These are phyloP conservation scores for Tachysurus fulvidraco DNA, from an alignment of 2,113 vertebrate species.

Conservation along the genomic window DNA sequence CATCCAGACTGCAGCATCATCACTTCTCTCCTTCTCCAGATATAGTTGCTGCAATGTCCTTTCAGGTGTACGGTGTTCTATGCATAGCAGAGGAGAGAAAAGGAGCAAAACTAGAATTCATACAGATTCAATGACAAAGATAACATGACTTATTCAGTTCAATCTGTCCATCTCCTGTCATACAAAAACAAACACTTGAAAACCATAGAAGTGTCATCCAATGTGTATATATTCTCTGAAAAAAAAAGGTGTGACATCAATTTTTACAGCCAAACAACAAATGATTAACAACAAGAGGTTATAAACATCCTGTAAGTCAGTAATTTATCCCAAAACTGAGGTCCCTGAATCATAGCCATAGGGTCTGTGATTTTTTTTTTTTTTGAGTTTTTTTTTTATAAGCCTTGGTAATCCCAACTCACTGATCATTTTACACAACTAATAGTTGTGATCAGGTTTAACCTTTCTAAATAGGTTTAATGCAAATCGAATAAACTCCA, in stretches of 20 bases:
- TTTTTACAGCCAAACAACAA: neutral
- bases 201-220: neutral
- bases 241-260: neutral
- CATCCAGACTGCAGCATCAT: conserved; percentile 13
- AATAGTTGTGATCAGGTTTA: neutral
- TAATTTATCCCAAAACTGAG: neutral
- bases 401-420: neutral
- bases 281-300: neutral
- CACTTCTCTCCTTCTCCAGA: conserved; percentile 16
- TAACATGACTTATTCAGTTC: neutral
- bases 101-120: neutral
- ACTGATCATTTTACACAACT: neutral
- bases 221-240: neutral
- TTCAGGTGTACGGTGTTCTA: conserved; percentile 12
- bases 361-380: too few relatives aligned
- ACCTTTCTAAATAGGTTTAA: neutral
- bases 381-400: too few relatives aligned
- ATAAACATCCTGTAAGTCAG: neutral
- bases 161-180: neutral
- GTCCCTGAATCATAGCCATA: neutral
- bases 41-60: conserved; percentile 28
- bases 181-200: neutral
- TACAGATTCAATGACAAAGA: neutral
- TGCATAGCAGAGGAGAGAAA: conserved; percentile 29
- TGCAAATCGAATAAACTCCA: neutral